A percentile compares a stretch with the other conserved stretches of the same genome.
Conservation (phyloP, 1,140 invertebrate genomes). For the Dolichoris vasculosae region DNA sequence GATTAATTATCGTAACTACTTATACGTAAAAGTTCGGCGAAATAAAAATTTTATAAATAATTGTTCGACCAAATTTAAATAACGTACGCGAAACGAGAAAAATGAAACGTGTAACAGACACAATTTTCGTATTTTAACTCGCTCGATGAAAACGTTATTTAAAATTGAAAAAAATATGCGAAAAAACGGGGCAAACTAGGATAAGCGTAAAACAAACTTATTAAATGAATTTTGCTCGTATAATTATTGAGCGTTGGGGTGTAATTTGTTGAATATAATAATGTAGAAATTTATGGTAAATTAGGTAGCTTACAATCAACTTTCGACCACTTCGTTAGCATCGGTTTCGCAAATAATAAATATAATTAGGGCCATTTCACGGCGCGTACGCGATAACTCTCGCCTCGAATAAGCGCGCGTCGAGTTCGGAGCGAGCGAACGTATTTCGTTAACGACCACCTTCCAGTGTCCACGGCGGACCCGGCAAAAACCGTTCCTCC, state of each 20-base stretch:
- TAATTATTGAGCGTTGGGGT: background rate
- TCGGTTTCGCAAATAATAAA: background rate
- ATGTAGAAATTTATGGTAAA: background rate
- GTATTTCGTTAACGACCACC: background rate
- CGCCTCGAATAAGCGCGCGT: background rate
- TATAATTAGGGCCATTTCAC: constrained; percentile 2
- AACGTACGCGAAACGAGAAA: no score
- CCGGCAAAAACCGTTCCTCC: background rate
- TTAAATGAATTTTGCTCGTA: background rate
- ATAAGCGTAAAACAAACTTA: background rate
- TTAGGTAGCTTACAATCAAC: background rate
- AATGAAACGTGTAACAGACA: no score
- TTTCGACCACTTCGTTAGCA: background rate
- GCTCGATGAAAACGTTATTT: no score
- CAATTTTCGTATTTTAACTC: no score
- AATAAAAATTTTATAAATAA: no score
- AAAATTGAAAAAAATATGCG: no score
- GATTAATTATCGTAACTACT: no score
- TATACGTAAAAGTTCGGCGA: no score
- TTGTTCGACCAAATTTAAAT: no score
- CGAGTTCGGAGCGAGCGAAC: no score
- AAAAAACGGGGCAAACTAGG: no score
- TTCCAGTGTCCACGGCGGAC: background rate
- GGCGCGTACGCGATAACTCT: background rate
- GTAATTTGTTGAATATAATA: background rate